A percentile compares a stretch with the other conserved stretches of the same genome.
These are phyloP conservation scores for Agrotis puta DNA, from an alignment of 2,888 invertebrate species.

Conservation along the genomic window DNA sequence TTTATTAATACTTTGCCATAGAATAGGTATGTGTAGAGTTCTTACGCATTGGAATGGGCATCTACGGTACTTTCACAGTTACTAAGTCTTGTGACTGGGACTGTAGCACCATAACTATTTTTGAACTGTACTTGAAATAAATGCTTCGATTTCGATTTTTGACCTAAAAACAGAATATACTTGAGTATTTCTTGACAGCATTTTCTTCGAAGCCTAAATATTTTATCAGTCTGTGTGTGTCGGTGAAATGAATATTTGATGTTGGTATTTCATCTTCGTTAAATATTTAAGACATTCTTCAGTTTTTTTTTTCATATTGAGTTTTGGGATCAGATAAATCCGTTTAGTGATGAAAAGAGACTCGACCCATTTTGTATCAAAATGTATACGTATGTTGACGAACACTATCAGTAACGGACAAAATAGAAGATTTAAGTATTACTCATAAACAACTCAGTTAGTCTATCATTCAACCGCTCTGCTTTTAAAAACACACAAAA, in stretches of 20 bases:
- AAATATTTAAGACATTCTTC: no score
- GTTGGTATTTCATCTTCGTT: no score
- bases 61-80: no score
- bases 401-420: slow-evolving; percentile 2
- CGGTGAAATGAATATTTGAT: no score
- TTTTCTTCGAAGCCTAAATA: background rate
- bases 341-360: no score
- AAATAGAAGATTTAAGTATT: slow-evolving; percentile 14
- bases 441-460: slow-evolving; percentile 45
- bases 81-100: no score
- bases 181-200: background rate
- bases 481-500: slow-evolving; percentile 11
- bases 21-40: background rate
- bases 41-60: no score
- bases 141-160: no score
- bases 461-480: slow-evolving; percentile 23
- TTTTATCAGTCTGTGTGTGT: background rate
- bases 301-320: background rate
- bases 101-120: no score
- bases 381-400: background rate
- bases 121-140: no score
- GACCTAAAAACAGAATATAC: no score
- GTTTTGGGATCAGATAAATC: background rate
- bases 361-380: background rate
- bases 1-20: background rate